Evolutionary conservation across 2,113 vertebrate genomes (phyloP).

Genomic region (Campylorhamphus procurvoides): DNA sequence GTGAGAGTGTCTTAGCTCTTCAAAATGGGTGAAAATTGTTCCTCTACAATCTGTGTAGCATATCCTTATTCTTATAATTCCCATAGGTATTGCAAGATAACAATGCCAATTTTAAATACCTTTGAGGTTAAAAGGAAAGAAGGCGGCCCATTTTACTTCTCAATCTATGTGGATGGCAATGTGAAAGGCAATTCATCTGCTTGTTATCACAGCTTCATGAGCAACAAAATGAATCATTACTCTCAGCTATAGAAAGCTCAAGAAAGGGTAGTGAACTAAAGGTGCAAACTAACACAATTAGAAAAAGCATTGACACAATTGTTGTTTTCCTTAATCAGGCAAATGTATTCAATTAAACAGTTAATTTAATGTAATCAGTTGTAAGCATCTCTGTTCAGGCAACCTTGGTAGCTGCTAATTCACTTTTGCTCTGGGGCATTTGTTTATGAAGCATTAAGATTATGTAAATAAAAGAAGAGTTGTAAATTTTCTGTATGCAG

Average conservation of each 20-base stretch:
- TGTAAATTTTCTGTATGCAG: neutral
- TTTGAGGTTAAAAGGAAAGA: neutral
- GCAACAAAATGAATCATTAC: neutral
- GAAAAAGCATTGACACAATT: neutral
- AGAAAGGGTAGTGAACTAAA: neutral
- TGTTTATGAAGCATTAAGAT: neutral
- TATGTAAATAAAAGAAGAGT: neutral
- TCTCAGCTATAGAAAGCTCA: neutral
- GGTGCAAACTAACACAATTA: neutral
- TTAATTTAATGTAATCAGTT: slow-evolving; percentile 16
- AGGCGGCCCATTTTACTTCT: neutral
- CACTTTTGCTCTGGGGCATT: neutral
- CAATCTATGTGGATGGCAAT: neutral
- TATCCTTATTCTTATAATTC: neutral
- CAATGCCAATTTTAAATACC: neutral
- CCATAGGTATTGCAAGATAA: neutral
- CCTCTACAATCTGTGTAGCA: neutral
- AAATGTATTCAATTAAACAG: slow-evolving; percentile 29
- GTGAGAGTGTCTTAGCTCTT: neutral
- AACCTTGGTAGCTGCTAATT: neutral
- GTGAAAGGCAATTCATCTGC: neutral
- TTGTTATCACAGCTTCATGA: neutral
- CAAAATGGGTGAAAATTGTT: neutral
- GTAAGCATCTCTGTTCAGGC: neutral
- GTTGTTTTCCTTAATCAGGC: neutral